A percentile compares a stretch with the other conserved stretches of the same genome.
These are phyloP conservation scores for Holotrichia oblita DNA, from an alignment of 1,140 invertebrate genomes.

Conservation along the genomic window DNA sequence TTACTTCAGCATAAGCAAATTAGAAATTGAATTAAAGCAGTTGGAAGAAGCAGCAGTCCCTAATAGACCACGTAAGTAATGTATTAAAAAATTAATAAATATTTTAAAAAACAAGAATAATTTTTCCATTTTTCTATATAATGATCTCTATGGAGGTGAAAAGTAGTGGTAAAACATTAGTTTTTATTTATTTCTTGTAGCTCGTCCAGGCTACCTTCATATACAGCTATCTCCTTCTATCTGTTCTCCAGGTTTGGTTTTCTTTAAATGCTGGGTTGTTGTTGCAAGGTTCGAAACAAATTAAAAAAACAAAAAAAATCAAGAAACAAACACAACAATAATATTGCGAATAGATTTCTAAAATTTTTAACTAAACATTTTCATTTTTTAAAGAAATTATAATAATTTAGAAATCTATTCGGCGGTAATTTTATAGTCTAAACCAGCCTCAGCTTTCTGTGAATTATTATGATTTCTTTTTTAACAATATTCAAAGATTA, in stretches of 20 bases:
- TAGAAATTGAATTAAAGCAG: conserved; percentile 92
- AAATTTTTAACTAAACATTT: too few relatives aligned
- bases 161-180: conserved; percentile 24
- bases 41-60: conserved; percentile 79
- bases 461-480: too few relatives aligned
- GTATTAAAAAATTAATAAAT: not conserved
- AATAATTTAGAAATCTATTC: too few relatives aligned
- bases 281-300: conserved; percentile 11
- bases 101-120: not conserved
- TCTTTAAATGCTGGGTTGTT: conserved; percentile 36
- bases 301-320: not conserved
- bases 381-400: too few relatives aligned
- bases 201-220: conserved; percentile 59
- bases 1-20: conserved; percentile 81
- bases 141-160: too few relatives aligned
- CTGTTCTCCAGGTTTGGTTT: conserved; percentile 58
- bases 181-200: conserved; percentile 55
- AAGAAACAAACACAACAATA: not conserved
- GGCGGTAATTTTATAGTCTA: too few relatives aligned
- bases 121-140: not conserved
- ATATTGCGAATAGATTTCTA: too few relatives aligned
- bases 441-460: too few relatives aligned
- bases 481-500: too few relatives aligned
- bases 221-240: conserved; percentile 56
- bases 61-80: conserved; percentile 76